Evolutionary conservation across 2,888 invertebrate species (phyloP).

Genomic region (Mythimna vitellina): DNA sequence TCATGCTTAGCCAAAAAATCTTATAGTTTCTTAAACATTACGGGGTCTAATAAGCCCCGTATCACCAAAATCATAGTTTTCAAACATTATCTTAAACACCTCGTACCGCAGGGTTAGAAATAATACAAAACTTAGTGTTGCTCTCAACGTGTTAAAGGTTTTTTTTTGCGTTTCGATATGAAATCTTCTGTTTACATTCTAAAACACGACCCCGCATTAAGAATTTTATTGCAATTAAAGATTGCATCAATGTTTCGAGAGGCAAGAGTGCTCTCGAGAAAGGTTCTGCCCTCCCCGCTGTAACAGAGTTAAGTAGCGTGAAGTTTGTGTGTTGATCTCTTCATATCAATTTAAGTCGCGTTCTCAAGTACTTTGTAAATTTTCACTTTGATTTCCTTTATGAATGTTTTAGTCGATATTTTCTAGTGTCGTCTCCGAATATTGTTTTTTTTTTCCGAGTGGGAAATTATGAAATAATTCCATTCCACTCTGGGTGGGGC

Average conservation of each 20-base stretch:
- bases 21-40: too few species aligned
- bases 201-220: neutral
- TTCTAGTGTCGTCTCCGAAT: neutral
- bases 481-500: too few species aligned
- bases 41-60: too few species aligned
- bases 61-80: too few species aligned
- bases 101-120: too few species aligned
- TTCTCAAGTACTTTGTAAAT: constrained; percentile 52
- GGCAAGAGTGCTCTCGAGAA: constrained; percentile 31
- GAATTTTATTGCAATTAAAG: constrained; percentile 46
- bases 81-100: too few species aligned
- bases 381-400: constrained; percentile 45
- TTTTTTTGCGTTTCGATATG: too few species aligned
- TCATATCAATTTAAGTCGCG: constrained; percentile 62
- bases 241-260: constrained; percentile 45
- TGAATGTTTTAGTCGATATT: constrained; percentile 14
- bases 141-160: too few species aligned
- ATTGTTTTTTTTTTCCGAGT: neutral
- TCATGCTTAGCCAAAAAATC: too few species aligned
- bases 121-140: too few species aligned
- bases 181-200: neutral
- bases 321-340: constrained; percentile 65
- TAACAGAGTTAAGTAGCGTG: constrained; percentile 58
- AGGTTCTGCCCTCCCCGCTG: constrained; percentile 47
- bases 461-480: too few species aligned